A percentile compares a stretch with the other conserved stretches of the same genome.
phyloP scores from a whole-genome alignment of 1,140 invertebrate species.

The Eulimnadia texana region DNA sequence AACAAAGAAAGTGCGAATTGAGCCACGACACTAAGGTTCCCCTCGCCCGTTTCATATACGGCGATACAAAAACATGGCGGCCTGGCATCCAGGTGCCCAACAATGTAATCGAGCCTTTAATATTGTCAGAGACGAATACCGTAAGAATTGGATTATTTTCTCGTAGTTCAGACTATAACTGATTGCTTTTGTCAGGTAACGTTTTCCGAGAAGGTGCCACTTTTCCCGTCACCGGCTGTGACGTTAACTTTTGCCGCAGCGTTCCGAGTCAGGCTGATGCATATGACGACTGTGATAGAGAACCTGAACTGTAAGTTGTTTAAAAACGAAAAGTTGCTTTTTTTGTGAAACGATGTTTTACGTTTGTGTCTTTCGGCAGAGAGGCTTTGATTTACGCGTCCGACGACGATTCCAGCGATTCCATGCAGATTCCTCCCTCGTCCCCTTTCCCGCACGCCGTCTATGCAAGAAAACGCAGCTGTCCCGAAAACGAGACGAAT shows the following conservation, averaged over 20 bases:
- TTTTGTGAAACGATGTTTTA: not conserved
- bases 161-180: too few species aligned
- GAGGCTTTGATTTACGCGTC: not conserved
- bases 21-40: too few species aligned
- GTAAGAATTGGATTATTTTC: not conserved
- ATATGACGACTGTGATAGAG: not conserved
- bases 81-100: not conserved
- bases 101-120: not conserved
- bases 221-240: not conserved
- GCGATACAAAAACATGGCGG: not conserved
- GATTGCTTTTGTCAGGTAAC: not conserved
- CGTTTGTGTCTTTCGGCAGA: not conserved
- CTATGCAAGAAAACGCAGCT: not conserved
- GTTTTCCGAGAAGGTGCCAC: not conserved
- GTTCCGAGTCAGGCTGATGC: not conserved
- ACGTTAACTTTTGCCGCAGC: not conserved
- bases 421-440: not conserved
- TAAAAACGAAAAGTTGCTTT: not conserved
- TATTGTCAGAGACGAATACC: not conserved
- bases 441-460: not conserved
- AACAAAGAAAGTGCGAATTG: too few species aligned
- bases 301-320: not conserved
- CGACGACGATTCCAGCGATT: not conserved
- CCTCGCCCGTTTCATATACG: too few species aligned
- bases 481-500: not conserved